phyloP scores from a whole-genome alignment of 2,888 invertebrate species.

The Trachelus iudaicus region DNA sequence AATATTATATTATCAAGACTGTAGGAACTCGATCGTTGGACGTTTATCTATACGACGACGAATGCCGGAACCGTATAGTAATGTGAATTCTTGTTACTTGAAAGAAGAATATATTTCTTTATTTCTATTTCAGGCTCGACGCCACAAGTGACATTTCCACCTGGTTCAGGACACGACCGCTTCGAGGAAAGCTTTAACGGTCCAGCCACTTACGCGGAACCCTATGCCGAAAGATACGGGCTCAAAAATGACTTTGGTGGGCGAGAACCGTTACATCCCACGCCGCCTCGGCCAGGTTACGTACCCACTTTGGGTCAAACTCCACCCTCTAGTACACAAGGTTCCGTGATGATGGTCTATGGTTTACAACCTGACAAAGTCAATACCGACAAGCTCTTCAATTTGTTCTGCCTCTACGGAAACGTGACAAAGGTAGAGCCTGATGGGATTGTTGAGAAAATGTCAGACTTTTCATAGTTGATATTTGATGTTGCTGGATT shows the following conservation, averaged over 20 bases:
- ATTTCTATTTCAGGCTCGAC: conserved; percentile 50
- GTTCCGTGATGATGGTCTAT: conserved; percentile 98
- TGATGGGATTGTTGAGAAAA: background rate
- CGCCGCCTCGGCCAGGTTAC: conserved; percentile 60
- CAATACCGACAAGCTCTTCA: conserved; percentile 96
- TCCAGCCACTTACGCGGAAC: conserved; percentile 61
- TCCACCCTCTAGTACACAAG: conserved; percentile 69
- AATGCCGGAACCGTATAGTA: background rate
- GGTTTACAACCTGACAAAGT: conserved; percentile 93
- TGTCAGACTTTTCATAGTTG: background rate
- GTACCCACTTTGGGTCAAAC: conserved; percentile 61
- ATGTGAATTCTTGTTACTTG: background rate
- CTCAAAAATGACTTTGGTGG: conserved; percentile 60
- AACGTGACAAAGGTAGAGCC: conserved; percentile 91
- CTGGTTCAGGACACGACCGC: conserved; percentile 59
- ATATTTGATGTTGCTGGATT: background rate
- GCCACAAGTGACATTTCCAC: conserved; percentile 57
- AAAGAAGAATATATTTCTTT: background rate
- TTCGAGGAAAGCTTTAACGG: conserved; percentile 63
- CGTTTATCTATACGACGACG: background rate
- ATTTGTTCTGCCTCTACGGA: conserved; percentile 98
- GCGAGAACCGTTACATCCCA: conserved; percentile 62
- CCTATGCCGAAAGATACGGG: conserved; percentile 62
- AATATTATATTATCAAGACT: background rate
- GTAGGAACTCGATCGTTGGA: background rate